phyloP scores from a whole-genome alignment of 2,797 vertebrate genomes.

The Distichodus sexfasciatus region DNA sequence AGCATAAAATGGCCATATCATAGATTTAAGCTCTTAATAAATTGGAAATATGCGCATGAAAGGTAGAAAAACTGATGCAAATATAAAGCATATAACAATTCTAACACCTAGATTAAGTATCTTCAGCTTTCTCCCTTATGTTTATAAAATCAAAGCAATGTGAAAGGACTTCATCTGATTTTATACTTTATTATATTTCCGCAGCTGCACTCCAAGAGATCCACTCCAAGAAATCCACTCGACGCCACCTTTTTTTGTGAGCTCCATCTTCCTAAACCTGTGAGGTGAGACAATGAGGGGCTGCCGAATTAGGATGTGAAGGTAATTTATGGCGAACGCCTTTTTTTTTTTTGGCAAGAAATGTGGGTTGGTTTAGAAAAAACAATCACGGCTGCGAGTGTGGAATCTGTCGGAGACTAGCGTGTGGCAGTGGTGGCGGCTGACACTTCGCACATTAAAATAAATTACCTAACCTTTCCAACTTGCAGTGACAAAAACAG shows the following conservation, averaged over 20 bases:
- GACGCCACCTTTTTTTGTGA: not conserved
- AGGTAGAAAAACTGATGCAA: too few relatives aligned
- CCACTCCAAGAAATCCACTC: not conserved
- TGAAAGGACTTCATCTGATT: too few relatives aligned
- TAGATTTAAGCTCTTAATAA: not conserved
- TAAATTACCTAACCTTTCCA: constrained; percentile 84
- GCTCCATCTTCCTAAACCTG: constrained; percentile 2
- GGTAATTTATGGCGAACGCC: constrained; percentile 69
- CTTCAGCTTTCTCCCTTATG: too few relatives aligned
- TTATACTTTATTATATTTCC: too few relatives aligned
- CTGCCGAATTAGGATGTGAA: constrained; percentile 62
- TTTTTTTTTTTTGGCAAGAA: constrained; percentile 61
- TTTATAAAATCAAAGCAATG: too few relatives aligned
- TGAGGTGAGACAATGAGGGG: constrained; percentile 19
- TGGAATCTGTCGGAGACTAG: constrained; percentile 70
- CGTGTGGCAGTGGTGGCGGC: constrained; percentile 66
- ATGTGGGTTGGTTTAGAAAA: constrained; percentile 68
- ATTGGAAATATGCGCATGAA: not conserved
- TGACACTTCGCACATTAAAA: constrained; percentile 83
- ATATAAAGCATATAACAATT: too few relatives aligned
- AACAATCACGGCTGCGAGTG: constrained; percentile 74
- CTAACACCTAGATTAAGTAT: too few relatives aligned
- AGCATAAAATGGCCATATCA: constrained; percentile 6
- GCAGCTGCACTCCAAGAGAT: not conserved
- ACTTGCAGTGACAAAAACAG: constrained; percentile 77